These are phyloP conservation scores for Thaumatotibia leucotreta DNA, from an alignment of 1,140 invertebrate genomes.

Conservation along the genomic window DNA sequence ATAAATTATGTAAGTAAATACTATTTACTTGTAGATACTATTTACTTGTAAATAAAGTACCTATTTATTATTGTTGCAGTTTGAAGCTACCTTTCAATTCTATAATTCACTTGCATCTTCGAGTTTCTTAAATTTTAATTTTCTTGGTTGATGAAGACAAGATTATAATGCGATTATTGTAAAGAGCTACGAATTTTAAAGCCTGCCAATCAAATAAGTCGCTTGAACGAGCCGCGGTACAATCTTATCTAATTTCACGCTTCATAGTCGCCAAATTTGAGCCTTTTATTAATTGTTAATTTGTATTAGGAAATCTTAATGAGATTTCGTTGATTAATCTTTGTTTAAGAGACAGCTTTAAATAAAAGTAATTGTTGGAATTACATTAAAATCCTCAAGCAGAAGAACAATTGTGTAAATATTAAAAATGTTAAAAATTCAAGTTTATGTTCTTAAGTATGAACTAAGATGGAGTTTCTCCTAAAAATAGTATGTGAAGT, in stretches of 20 bases:
- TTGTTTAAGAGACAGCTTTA: constrained; percentile 10
- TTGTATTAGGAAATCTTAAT: constrained; percentile 37
- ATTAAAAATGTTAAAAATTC: not conserved
- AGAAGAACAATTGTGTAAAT: not conserved
- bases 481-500: too few species aligned
- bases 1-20: too few species aligned
- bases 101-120: too few species aligned
- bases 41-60: too few species aligned
- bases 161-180: not conserved
- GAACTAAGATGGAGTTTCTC: too few species aligned
- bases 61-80: too few species aligned
- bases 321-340: constrained; percentile 30
- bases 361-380: not conserved
- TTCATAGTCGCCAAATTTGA: constrained; percentile 15
- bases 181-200: constrained; percentile 16
- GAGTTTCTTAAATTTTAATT: not conserved
- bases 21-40: too few species aligned
- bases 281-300: constrained; percentile 43
- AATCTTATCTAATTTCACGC: constrained; percentile 39
- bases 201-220: constrained; percentile 30
- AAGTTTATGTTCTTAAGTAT: too few species aligned
- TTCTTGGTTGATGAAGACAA: not conserved
- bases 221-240: constrained; percentile 24
- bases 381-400: not conserved
- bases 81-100: too few species aligned